Evolutionary conservation across 2,888 invertebrate species (phyloP).

Genomic region (Acanthosepion pharaonis): DNA sequence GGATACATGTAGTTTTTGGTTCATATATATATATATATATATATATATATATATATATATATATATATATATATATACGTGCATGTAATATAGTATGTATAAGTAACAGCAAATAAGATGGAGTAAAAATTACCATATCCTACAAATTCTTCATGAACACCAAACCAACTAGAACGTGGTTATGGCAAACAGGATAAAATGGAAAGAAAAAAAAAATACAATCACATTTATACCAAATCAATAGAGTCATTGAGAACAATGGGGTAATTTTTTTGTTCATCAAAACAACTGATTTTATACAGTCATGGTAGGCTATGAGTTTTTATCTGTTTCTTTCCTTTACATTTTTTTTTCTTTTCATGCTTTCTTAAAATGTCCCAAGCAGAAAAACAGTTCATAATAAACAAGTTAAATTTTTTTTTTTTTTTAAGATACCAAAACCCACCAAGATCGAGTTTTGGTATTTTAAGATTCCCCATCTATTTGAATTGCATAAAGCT

Average conservation of each 20-base stretch:
- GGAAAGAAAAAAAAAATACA: no score
- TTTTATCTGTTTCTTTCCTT: neutral
- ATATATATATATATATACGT: neutral
- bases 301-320: neutral
- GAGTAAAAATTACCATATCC: neutral
- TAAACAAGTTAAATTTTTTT: neutral
- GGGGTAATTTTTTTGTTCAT: neutral
- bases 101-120: neutral
- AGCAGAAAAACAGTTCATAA: neutral
- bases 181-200: neutral
- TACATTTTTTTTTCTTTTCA: no score
- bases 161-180: slow-evolving; percentile 33
- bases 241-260: neutral
- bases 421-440: neutral
- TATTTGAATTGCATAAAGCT: neutral
- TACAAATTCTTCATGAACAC: neutral
- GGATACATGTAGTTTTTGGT: neutral
- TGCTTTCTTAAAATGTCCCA: neutral
- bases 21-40: neutral
- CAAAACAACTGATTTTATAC: neutral
- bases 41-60: neutral
- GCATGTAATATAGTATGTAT: no score
- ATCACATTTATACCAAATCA: neutral
- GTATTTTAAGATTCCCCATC: neutral
- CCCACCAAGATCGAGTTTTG: neutral